These are phyloP conservation scores for Pipistrellus pipistrellus DNA, from an alignment of 2,797 vertebrate species.

Conservation along the genomic window DNA sequence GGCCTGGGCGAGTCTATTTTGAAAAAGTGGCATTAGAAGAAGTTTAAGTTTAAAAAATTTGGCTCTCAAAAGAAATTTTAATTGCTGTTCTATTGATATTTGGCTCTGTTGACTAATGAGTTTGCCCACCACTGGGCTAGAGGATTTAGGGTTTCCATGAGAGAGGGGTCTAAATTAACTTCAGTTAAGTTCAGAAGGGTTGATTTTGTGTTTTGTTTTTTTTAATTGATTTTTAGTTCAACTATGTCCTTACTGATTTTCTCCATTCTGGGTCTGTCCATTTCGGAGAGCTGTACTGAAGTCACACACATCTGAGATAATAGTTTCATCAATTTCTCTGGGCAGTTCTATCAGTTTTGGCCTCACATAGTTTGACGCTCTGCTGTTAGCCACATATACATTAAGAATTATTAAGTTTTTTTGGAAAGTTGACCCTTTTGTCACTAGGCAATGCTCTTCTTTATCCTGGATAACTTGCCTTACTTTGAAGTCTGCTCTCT, in stretches of 20 bases:
- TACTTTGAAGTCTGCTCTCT: not conserved
- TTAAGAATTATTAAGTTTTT: not conserved
- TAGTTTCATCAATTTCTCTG: not conserved
- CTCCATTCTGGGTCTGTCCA: not conserved
- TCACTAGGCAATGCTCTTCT: not conserved
- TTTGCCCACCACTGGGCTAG: not conserved
- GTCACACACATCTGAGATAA: not conserved
- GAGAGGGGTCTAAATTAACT: slow-evolving; percentile 18
- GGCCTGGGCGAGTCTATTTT: too few relatives aligned
- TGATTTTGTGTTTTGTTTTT: too few relatives aligned
- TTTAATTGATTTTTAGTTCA: not conserved
- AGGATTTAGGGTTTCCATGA: not conserved
- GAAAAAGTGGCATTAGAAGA: too few relatives aligned
- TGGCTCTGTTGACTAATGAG: too few relatives aligned
- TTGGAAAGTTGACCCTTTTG: not conserved
- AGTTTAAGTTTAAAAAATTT: too few relatives aligned
- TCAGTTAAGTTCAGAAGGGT: not conserved
- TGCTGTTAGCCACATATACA: not conserved
- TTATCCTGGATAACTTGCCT: not conserved
- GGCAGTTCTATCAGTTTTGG: not conserved
- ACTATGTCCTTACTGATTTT: not conserved
- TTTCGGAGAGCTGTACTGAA: not conserved
- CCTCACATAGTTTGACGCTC: not conserved
- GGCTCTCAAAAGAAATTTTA: too few relatives aligned
- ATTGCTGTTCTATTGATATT: too few relatives aligned